Percentiles rank a stretch among this genome's conserved stretches.
These are phyloP conservation scores for Crotalus viridis DNA, from an alignment of 2,113 vertebrate species.

Conservation along the genomic window DNA sequence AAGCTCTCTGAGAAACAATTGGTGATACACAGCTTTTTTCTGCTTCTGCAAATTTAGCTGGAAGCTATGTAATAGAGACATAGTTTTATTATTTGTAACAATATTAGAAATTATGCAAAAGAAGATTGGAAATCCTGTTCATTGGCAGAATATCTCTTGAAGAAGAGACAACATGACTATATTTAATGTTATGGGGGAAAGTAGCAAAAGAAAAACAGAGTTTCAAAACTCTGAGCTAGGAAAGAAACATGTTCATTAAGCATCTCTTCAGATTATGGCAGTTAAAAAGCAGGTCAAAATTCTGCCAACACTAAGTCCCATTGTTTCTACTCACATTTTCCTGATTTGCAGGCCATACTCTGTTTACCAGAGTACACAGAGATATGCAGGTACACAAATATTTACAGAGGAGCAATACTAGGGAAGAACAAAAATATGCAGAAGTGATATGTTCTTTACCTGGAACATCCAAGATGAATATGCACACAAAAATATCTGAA, in stretches of 20 bases:
- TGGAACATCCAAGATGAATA: background rate
- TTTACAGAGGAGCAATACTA: background rate
- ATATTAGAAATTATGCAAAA: background rate
- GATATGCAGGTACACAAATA: background rate
- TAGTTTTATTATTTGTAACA: background rate
- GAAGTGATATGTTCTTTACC: background rate
- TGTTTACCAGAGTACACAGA: background rate
- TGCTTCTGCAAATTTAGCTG: background rate
- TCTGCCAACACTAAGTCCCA: background rate
- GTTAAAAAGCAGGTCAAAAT: background rate
- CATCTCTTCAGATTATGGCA: background rate
- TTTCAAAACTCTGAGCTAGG: background rate
- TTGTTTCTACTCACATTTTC: background rate
- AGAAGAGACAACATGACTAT: background rate
- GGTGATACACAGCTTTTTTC: background rate
- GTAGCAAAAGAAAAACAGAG: background rate
- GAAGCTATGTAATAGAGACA: background rate
- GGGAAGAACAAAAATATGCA: background rate
- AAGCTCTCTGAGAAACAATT: background rate
- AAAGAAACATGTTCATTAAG: background rate
- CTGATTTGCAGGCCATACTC: background rate
- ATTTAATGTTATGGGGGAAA: background rate
- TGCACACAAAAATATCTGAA: background rate
- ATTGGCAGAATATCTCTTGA: background rate
- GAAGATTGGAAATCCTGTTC: background rate